These are phyloP conservation scores for Gulo gulo DNA, from an alignment of 2,113 vertebrate species.

Conservation along the genomic window DNA sequence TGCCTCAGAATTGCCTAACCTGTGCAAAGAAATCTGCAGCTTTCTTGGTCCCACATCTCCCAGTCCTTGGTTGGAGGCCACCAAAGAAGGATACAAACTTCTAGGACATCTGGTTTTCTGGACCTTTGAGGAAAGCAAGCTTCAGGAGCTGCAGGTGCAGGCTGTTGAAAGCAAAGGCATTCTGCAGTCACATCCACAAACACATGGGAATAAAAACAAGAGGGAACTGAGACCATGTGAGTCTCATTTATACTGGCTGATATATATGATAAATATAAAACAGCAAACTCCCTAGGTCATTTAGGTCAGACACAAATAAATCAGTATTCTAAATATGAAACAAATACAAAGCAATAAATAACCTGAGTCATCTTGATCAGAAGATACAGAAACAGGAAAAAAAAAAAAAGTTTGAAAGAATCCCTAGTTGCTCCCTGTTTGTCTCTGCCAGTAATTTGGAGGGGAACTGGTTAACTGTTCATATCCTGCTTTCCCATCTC, in stretches of 20 bases:
- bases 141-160: neutral
- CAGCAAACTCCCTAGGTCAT: neutral
- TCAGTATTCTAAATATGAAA: neutral
- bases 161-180: neutral
- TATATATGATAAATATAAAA: neutral
- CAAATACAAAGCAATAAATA: neutral
- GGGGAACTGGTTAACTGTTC: neutral
- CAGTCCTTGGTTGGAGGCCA: neutral
- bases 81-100: neutral
- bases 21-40: neutral
- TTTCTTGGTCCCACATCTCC: neutral
- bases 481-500: neutral
- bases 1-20: neutral
- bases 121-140: neutral
- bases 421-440: neutral
- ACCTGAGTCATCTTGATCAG: neutral
- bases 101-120: neutral
- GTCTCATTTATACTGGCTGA: neutral
- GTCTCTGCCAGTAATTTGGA: neutral
- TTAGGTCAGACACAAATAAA: neutral
- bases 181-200: neutral
- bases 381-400: neutral
- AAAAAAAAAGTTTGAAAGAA: neutral
- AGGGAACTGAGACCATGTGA: fast-evolving
- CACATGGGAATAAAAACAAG: neutral